Percentiles rank a stretch among this genome's conserved stretches.
Conservation (phyloP, 2,888 invertebrate species). For the Aproaerema taeniolella region DNA sequence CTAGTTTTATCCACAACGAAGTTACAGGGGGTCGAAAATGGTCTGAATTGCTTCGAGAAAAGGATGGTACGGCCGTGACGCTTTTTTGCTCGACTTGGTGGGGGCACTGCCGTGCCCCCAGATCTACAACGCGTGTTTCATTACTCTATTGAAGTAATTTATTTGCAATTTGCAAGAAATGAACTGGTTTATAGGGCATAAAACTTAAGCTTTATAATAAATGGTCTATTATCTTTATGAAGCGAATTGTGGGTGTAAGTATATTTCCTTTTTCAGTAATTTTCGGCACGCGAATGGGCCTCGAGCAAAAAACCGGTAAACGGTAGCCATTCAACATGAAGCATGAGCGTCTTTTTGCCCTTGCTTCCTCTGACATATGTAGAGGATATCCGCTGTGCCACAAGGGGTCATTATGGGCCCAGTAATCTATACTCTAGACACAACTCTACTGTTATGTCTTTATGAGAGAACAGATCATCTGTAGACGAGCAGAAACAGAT, state of each 20-base stretch:
- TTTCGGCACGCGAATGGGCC: slow-evolving; percentile 64
- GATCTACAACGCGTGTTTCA: no score
- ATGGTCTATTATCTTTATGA: slow-evolving; percentile 32
- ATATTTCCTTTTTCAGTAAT: slow-evolving; percentile 46
- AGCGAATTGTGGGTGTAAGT: slow-evolving; percentile 34
- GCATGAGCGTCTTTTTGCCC: slow-evolving; percentile 32
- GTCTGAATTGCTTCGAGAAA: no score
- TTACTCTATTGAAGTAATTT: no score
- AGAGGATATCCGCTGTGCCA: slow-evolving; percentile 66
- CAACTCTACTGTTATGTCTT: slow-evolving; percentile 6
- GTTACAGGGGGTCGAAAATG: no score
- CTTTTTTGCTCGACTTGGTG: no score
- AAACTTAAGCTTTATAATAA: slow-evolving; percentile 3
- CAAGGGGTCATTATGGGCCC: slow-evolving; percentile 55
- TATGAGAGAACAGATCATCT: slow-evolving; percentile 7
- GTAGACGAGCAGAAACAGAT: not conserved
- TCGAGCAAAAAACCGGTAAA: slow-evolving; percentile 35
- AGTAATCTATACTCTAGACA: slow-evolving; percentile 42
- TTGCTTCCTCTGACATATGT: slow-evolving; percentile 53
- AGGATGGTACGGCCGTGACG: no score
- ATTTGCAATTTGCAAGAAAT: no score
- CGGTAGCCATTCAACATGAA: slow-evolving; percentile 51
- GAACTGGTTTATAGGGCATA: no score
- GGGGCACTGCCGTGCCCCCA: no score
- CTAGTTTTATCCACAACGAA: no score